Evolutionary conservation across 1,140 invertebrate species (phyloP), one percentile per base, ranked within the genome.

Genomic region (Musca vetustissima): DNA sequence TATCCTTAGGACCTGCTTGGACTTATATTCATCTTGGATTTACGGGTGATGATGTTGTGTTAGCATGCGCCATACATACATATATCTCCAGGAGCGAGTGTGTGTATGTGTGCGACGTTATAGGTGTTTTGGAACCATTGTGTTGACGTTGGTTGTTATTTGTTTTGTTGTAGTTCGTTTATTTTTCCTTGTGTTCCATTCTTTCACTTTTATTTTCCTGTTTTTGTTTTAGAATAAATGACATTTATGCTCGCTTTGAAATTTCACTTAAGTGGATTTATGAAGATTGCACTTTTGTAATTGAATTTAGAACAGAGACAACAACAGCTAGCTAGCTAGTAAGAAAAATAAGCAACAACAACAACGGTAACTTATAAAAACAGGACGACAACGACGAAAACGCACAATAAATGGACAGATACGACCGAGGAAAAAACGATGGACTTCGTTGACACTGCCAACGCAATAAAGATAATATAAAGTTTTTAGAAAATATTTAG

Each of bases 11-110:
- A 43, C 36, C 36, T 43, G 36, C 36, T 43, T 43, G 36, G 36
- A 74, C 74, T 74, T 76, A 72, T 68, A 68, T 77, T 76, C 76
- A 77, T 74, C 77, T 73, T 70, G 71, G 66, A 65, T 67, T 24
- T 73, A 65, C 52, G 65, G 59, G 22, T 68, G 50, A n/a, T 53
- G 48, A 19, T 70, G 32, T n/a, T 72, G 36, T 43, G 36, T 43
- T 43, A 9, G 36, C 61, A 36, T 71, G 69, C 21, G 49, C 64
- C 53, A 15, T 7, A 59, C 17, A 22, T 19, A 7, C 2, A 15
- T 50, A 19, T 50, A 6, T 50, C n/a, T n/a, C n/a, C n/a, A n/a
- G n/a, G n/a, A n/a, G 49, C 14, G 49, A 6, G 19, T 50, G 15
- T 50, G 49, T 52, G 17, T 24, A 17, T 21, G 28, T 28, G 65